These are phyloP conservation scores for Paedocypris sp. DNA, from an alignment of 2,113 vertebrate species.

Conservation along the genomic window DNA sequence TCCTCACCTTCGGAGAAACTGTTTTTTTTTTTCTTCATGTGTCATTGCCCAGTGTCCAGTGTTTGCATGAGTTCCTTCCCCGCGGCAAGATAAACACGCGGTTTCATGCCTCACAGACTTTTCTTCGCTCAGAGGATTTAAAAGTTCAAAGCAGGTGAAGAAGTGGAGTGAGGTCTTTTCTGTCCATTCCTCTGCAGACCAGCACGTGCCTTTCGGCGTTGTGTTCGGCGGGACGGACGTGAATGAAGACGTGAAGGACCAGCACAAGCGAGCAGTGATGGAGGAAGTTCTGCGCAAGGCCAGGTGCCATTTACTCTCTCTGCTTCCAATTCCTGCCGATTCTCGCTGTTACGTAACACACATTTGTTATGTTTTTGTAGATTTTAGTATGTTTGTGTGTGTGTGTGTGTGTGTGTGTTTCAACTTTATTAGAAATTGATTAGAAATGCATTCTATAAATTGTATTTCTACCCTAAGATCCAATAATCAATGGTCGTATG, in stretches of 20 bases:
- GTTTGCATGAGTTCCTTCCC: neutral
- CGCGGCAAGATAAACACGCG: conserved; percentile 3
- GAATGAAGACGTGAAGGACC: conserved; percentile 80
- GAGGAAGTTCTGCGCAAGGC: conserved; percentile 74
- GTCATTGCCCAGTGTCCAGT: conserved; percentile 2
- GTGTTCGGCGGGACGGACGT: conserved; percentile 93
- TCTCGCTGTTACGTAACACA: too few relatives aligned
- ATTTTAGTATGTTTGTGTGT: too few relatives aligned
- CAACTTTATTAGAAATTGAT: too few relatives aligned
- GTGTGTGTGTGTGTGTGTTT: too few relatives aligned
- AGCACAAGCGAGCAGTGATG: conserved; percentile 73
- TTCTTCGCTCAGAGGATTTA: neutral
- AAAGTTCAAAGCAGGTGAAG: conserved; percentile 2
- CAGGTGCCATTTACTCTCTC: conserved; percentile 59
- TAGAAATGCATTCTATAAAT: too few relatives aligned
- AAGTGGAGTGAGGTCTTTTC: conserved; percentile 16
- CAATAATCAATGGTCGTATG: too few relatives aligned
- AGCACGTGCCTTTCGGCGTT: conserved; percentile 73
- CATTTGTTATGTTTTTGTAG: too few relatives aligned
- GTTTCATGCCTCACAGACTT: conserved; percentile 18
- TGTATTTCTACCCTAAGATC: too few relatives aligned
- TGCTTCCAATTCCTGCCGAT: neutral
- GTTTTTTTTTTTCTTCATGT: neutral
- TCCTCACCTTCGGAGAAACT: neutral
- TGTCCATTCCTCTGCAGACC: conserved; percentile 56